These are phyloP conservation scores for Syngnathus typhle DNA, from an alignment of 2,113 vertebrate genomes.

Conservation along the genomic window DNA sequence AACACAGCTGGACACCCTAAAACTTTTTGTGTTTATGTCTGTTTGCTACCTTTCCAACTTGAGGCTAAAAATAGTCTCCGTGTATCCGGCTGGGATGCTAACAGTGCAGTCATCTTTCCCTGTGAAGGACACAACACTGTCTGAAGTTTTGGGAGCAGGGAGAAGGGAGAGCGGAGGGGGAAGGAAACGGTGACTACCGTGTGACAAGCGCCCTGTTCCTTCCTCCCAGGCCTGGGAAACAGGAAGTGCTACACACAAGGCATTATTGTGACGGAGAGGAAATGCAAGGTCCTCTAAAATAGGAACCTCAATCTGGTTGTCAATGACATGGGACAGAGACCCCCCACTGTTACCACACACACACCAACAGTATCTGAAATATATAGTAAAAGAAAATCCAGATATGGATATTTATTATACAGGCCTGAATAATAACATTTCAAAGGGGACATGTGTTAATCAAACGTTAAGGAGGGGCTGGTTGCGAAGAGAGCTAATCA, in stretches of 20 bases:
- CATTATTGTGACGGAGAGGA: conserved; percentile 77
- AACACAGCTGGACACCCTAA: conserved; percentile 67
- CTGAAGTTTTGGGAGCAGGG: conserved; percentile 59
- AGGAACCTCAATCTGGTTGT: conserved; percentile 65
- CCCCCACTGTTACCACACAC: background rate
- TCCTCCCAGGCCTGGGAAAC: conserved; percentile 74
- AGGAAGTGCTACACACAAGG: conserved; percentile 71
- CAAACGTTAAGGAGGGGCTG: conserved; percentile 57
- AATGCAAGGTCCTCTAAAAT: conserved; percentile 74
- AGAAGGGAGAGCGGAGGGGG: conserved; percentile 18
- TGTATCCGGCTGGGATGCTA: conserved; percentile 65
- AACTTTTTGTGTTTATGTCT: conserved; percentile 72
- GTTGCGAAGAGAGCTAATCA: conserved; percentile 70
- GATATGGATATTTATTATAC: background rate
- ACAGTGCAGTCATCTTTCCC: conserved; percentile 68
- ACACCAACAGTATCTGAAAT: background rate
- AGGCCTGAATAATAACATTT: conserved; percentile 22
- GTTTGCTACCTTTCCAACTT: conserved; percentile 64
- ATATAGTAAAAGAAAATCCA: background rate
- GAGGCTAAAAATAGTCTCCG: conserved; percentile 56
- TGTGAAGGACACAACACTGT: conserved; percentile 67
- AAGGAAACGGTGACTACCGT: conserved; percentile 72
- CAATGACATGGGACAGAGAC: conserved; percentile 62
- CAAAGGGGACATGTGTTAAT: conserved; percentile 38
- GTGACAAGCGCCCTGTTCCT: conserved; percentile 73